These are phyloP conservation scores for Mallotus villosus DNA, from an alignment of 2,797 vertebrate species.

Conservation along the genomic window DNA sequence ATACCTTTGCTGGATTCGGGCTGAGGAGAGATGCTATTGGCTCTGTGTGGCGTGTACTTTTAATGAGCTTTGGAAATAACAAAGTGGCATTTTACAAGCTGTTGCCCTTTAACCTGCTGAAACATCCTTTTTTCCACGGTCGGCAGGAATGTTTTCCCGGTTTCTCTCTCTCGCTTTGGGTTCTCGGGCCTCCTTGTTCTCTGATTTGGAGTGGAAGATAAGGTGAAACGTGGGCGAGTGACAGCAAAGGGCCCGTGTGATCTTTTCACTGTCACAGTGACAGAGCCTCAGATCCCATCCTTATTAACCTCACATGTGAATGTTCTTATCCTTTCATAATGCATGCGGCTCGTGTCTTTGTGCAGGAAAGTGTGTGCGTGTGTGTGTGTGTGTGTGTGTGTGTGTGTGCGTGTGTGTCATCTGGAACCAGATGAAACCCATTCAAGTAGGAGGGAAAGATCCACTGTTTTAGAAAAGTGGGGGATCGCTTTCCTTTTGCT, in stretches of 20 bases:
- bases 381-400: constrained; percentile 10
- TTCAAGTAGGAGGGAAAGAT: constrained; percentile 61
- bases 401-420: constrained; percentile 29
- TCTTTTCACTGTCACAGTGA: constrained; percentile 18
- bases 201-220: constrained; percentile 21
- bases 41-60: constrained; percentile 44
- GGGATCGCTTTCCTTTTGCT: too few relatives aligned
- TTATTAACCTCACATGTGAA: constrained; percentile 16
- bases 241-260: constrained; percentile 24
- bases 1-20: constrained; percentile 42
- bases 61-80: constrained; percentile 66
- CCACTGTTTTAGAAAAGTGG: not conserved
- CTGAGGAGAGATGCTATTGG: constrained; percentile 35
- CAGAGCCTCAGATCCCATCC: constrained; percentile 12
- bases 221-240: not conserved
- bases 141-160: not conserved
- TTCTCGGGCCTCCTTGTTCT: constrained; percentile 14
- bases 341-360: constrained; percentile 5
- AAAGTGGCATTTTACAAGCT: constrained; percentile 58
- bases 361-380: constrained; percentile 10
- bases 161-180: not conserved
- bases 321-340: not conserved
- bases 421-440: constrained; percentile 60
- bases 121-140: constrained; percentile 19
- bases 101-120: constrained; percentile 60